Conservation (phyloP, 2,888 invertebrate species). For the Quadriops clusia region DNA sequence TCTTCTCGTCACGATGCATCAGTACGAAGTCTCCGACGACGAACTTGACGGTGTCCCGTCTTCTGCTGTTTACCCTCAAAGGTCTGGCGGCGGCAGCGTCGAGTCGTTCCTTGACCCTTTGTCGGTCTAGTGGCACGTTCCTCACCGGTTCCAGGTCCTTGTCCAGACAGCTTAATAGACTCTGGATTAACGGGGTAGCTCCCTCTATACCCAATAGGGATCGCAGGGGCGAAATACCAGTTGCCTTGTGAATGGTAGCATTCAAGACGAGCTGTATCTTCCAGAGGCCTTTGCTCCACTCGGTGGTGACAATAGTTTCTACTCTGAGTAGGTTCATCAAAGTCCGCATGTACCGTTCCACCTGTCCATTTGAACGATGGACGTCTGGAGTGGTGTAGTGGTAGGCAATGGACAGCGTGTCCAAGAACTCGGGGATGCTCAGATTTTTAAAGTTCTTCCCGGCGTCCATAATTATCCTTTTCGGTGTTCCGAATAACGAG, state of each 20-base stretch:
- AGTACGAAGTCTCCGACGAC: conserved; percentile 17
- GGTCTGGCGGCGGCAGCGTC: neutral
- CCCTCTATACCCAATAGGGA: conserved; percentile 9
- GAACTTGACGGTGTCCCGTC: conserved; percentile 12
- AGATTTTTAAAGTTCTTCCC: conserved; percentile 11
- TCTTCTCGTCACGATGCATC: conserved; percentile 17
- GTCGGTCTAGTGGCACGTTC: conserved; percentile 2
- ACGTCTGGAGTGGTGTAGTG: conserved; percentile 16
- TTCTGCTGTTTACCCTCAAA: conserved; percentile 8
- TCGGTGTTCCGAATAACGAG: conserved; percentile 10
- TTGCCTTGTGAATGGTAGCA: conserved; percentile 14
- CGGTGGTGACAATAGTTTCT: conserved; percentile 9
- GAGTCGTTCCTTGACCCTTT: conserved; percentile 1
- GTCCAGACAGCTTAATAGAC: conserved; percentile 5
- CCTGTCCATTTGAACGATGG: conserved; percentile 11
- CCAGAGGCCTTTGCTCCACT: conserved; percentile 13
- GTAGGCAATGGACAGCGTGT: conserved; percentile 7
- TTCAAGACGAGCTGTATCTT: conserved; percentile 16
- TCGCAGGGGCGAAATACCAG: conserved; percentile 10
- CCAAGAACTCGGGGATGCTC: conserved; percentile 10
- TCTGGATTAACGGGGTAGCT: conserved; percentile 9
- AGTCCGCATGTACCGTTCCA: conserved; percentile 17
- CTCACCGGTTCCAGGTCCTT: conserved; percentile 10
- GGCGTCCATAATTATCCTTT: conserved; percentile 10
- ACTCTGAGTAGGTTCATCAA: conserved; percentile 17